phyloP scores from a whole-genome alignment of 2,888 invertebrate species.

The Nymphalis polychloros region DNA sequence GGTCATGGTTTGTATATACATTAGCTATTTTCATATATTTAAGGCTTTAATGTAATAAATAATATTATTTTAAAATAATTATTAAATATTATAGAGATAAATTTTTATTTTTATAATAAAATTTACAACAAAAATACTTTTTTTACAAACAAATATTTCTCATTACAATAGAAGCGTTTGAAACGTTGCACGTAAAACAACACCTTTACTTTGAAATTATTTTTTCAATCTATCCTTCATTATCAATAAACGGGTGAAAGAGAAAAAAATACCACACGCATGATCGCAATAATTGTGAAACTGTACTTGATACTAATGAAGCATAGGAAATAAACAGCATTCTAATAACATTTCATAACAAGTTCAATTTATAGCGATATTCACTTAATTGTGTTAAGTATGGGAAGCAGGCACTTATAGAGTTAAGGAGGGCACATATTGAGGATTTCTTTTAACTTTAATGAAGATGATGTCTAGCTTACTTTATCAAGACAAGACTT shows the following conservation, averaged over 20 bases:
- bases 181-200: background rate
- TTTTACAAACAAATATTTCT: background rate
- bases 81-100: background rate
- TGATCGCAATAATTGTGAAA: slow-evolving; percentile 21
- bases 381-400: slow-evolving; percentile 36
- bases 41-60: no score
- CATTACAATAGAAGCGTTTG: background rate
- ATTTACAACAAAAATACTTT: no score
- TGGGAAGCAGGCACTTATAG: slow-evolving; percentile 32
- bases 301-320: slow-evolving; percentile 38
- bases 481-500: background rate
- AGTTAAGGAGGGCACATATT: background rate
- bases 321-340: slow-evolving; percentile 32
- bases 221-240: background rate
- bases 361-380: slow-evolving; percentile 37
- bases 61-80: background rate
- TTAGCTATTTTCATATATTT: no score
- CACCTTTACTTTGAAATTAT: background rate
- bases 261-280: slow-evolving; percentile 16
- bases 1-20: no score
- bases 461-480: background rate
- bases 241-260: slow-evolving; percentile 17
- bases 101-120: no score
- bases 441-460: slow-evolving; percentile 4
- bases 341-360: slow-evolving; percentile 39